Evolutionary conservation across 2,113 vertebrate species (phyloP).

Genomic region (Protomyctophum bolini): DNA sequence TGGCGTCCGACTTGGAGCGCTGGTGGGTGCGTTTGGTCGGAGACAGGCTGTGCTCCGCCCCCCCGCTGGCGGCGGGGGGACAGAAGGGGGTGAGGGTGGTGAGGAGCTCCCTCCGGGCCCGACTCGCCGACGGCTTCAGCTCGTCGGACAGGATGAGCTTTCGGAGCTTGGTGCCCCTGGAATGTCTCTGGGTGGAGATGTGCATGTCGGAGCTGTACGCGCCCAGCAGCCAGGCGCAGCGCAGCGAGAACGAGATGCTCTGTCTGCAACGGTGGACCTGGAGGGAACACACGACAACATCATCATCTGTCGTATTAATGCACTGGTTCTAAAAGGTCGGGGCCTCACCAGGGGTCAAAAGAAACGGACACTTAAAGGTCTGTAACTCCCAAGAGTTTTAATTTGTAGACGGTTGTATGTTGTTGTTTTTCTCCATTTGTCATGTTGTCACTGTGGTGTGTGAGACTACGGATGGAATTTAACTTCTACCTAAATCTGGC

Average conservation of each 20-base stretch:
- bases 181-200: conserved; percentile 95
- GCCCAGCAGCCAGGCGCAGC: conserved; percentile 90
- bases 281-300: no score
- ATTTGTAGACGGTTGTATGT: no score
- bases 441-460: no score
- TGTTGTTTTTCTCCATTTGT: no score
- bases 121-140: conserved; percentile 83
- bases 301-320: no score
- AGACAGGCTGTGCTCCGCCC: conserved; percentile 81
- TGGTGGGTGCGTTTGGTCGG: conserved; percentile 97
- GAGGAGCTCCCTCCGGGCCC: conserved; percentile 77
- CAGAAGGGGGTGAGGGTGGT: conserved; percentile 58
- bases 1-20: conserved; percentile 96
- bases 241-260: conserved; percentile 93
- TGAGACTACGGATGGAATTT: no score
- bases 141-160: conserved; percentile 94
- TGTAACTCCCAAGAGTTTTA: no score
- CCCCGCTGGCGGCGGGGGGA: conserved; percentile 5
- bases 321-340: no score
- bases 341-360: no score
- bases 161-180: conserved; percentile 91
- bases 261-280: conserved; percentile 69
- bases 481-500: no score
- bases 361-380: no score
- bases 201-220: conserved; percentile 97